phyloP scores from a whole-genome alignment of 2,113 vertebrate species.

The Cyanoramphus novaezelandiae region DNA sequence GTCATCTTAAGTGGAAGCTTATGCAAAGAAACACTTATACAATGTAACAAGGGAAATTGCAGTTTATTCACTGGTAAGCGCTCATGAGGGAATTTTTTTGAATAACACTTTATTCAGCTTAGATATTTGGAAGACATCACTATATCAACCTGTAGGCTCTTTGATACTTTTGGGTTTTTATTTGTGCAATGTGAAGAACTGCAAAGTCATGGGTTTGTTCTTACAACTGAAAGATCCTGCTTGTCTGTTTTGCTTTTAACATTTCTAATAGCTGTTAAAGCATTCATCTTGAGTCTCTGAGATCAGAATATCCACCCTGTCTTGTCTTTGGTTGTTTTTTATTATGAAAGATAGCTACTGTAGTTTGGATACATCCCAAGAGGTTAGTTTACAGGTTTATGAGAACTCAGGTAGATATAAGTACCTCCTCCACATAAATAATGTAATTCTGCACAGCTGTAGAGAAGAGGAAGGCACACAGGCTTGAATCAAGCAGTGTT shows the following conservation, averaged over 20 bases:
- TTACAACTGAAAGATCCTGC: neutral
- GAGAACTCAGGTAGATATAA: neutral
- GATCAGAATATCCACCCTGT: neutral
- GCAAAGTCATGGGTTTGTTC: neutral
- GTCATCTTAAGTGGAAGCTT: neutral
- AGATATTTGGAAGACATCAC: neutral
- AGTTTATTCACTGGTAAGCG: neutral
- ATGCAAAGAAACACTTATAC: neutral
- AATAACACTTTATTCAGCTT: neutral
- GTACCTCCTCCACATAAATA: neutral
- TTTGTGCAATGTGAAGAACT: neutral
- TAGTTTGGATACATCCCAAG: neutral
- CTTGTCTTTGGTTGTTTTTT: neutral
- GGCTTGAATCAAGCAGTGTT: neutral
- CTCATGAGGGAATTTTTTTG: neutral
- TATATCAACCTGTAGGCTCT: neutral
- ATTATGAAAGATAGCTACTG: neutral
- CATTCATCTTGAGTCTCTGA: neutral
- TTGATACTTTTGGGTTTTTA: neutral
- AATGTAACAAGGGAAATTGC: neutral
- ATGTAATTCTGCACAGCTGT: rapidly evolving
- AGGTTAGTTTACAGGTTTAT: neutral
- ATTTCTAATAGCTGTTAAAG: neutral
- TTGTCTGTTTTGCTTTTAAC: neutral
- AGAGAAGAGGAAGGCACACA: neutral